phyloP scores from a whole-genome alignment of 2,113 vertebrate species.

The Oncorhynchus keta region DNA sequence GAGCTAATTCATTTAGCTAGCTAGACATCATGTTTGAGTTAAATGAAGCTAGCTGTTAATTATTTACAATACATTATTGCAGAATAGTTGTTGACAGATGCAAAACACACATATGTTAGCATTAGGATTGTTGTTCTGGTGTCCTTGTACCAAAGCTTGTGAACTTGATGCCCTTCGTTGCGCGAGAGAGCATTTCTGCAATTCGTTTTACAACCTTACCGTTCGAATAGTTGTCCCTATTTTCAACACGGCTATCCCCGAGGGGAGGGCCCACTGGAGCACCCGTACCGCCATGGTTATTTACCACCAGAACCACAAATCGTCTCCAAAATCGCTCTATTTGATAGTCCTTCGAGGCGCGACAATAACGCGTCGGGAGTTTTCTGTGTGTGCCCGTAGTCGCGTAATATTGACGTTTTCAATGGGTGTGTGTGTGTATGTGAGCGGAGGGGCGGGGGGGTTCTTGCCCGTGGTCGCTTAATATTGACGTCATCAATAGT shows the following conservation, averaged over 20 bases:
- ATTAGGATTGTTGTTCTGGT: background rate
- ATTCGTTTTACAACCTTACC: conserved; percentile 45
- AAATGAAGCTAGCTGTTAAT: too few relatives aligned
- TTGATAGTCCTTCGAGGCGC: background rate
- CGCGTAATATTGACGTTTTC: conserved; percentile 40
- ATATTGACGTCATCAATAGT: conserved; percentile 1
- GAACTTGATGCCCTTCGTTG: background rate
- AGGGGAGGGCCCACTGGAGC: conserved; percentile 53
- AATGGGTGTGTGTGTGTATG: too few relatives aligned
- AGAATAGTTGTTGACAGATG: too few relatives aligned
- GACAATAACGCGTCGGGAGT: conserved; percentile 38
- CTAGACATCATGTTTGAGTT: background rate
- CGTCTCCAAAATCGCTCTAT: conserved; percentile 44
- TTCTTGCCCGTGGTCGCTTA: conserved; percentile 1
- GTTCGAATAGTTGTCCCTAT: conserved; percentile 28
- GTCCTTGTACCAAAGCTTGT: too few relatives aligned
- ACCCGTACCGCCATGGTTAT: conserved; percentile 64
- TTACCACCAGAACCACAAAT: conserved; percentile 23
- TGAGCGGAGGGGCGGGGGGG: too few relatives aligned
- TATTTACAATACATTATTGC: too few relatives aligned
- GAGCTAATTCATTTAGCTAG: too few relatives aligned
- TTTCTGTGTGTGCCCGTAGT: too few relatives aligned
- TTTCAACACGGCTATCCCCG: conserved; percentile 41
- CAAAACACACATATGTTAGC: too few relatives aligned
- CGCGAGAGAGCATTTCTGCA: background rate